Conservation (phyloP, 2,888 invertebrate species). For the Parnassius glacialis region DNA sequence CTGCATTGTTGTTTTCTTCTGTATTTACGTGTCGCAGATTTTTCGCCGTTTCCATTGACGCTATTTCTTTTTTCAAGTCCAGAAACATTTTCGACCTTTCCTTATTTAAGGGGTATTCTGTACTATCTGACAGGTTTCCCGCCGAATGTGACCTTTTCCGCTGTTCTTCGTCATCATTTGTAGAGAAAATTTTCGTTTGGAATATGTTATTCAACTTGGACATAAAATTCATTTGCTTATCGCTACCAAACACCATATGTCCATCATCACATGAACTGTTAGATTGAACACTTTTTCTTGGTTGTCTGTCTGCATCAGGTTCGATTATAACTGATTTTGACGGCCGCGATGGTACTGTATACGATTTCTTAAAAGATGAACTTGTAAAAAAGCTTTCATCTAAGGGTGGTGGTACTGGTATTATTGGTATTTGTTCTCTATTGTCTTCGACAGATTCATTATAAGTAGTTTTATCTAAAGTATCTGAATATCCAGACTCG, state of each 20-base stretch:
- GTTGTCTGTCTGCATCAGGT: conserved; percentile 34
- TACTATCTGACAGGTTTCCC: conserved; percentile 52
- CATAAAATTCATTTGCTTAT: conserved; percentile 60
- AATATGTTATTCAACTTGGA: conserved; percentile 67
- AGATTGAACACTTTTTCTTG: conserved; percentile 41
- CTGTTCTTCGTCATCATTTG: conserved; percentile 51
- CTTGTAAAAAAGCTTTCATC: conserved; percentile 59
- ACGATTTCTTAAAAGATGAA: conserved; percentile 42
- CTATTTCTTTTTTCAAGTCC: conserved; percentile 65
- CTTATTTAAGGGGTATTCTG: conserved; percentile 40
- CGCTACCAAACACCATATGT: conserved; percentile 46
- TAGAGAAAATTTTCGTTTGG: conserved; percentile 53
- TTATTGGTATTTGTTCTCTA: conserved; percentile 49
- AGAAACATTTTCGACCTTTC: conserved; percentile 53
- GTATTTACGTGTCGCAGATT: conserved; percentile 48
- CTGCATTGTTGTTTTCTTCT: conserved; percentile 37
- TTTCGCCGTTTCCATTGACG: conserved; percentile 45
- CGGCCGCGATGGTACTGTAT: conserved; percentile 43
- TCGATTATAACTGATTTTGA: conserved; percentile 33
- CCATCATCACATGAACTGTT: conserved; percentile 43
- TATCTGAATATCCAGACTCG: conserved; percentile 74
- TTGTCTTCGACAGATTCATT: conserved; percentile 54
- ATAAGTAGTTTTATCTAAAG: conserved; percentile 56
- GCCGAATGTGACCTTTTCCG: conserved; percentile 64
- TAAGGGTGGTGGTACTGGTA: conserved; percentile 68